Percentiles rank a stretch among this genome's conserved stretches.
Conservation (phyloP, 2,888 invertebrate species). For the Cyrtodaria siliqua region DNA sequence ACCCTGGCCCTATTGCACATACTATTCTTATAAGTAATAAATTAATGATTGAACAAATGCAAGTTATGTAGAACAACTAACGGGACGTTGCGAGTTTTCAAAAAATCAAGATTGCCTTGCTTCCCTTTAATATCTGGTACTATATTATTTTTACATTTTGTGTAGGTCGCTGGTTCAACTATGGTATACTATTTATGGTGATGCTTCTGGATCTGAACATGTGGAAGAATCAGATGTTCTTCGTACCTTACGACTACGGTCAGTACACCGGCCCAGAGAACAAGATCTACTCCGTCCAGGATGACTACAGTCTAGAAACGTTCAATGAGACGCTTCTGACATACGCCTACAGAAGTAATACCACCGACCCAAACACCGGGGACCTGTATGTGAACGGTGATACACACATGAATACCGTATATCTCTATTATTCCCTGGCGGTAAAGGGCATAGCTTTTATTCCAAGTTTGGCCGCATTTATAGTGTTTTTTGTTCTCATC, state of each 20-base stretch:
- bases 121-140: too few species aligned
- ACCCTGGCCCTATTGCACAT: too few species aligned
- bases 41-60: too few species aligned
- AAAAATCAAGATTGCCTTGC: too few species aligned
- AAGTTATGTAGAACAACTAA: too few species aligned
- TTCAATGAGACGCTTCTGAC: conserved; percentile 84
- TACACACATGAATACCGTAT: conserved; percentile 87
- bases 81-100: too few species aligned
- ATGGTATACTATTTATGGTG: conserved; percentile 87
- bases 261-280: conserved; percentile 86
- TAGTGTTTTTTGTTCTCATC: conserved; percentile 80
- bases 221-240: conserved; percentile 88
- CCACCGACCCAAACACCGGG: conserved; percentile 85
- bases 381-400: conserved; percentile 85
- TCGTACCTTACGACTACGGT: conserved; percentile 86
- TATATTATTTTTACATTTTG: too few species aligned
- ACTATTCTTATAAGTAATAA: too few species aligned
- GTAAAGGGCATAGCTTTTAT: conserved; percentile 87
- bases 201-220: conserved; percentile 87
- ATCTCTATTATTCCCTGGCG: conserved; percentile 84
- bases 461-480: conserved; percentile 81
- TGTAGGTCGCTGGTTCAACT: conserved; percentile 88
- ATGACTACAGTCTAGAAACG: conserved; percentile 71
- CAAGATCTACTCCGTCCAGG: conserved; percentile 80
- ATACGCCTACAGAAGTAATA: conserved; percentile 84